Conservation (phyloP, 2,797 vertebrate species). For the Myripristis jacobus region DNA sequence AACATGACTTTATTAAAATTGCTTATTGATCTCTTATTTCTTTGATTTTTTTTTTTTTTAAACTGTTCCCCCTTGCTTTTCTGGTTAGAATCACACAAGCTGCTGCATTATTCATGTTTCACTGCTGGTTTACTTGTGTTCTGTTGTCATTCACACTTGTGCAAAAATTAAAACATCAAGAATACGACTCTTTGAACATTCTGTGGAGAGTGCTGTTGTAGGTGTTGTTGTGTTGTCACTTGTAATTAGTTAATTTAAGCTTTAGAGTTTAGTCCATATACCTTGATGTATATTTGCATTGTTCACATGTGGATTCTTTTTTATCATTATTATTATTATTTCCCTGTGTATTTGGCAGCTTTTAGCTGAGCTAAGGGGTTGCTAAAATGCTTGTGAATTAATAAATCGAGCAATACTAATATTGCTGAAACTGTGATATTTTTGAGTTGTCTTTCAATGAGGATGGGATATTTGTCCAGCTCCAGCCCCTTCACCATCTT, state of each 20-base stretch:
- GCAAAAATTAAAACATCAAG: conserved; percentile 40
- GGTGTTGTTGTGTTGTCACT: conserved; percentile 73
- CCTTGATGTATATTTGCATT: conserved; percentile 69
- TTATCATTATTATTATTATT: conserved; percentile 71
- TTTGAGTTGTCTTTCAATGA: conserved; percentile 15
- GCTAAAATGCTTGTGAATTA: conserved; percentile 78
- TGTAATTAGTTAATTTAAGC: conserved; percentile 64
- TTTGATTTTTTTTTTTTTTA: conserved; percentile 54
- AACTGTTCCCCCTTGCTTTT: conserved; percentile 60
- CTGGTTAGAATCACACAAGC: conserved; percentile 55
- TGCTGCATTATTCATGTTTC: conserved; percentile 37
- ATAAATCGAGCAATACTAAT: conserved; percentile 81
- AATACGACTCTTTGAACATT: conserved; percentile 52
- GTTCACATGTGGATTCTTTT: conserved; percentile 65
- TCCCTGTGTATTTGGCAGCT: conserved; percentile 68
- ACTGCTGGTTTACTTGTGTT: conserved; percentile 54
- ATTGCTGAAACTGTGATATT: conserved; percentile 72
- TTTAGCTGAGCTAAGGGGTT: conserved; percentile 76
- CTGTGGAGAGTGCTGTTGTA: conserved; percentile 68
- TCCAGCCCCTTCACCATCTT: background rate
- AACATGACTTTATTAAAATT: conserved; percentile 50
- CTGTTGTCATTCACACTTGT: conserved; percentile 54
- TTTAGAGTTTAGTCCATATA: conserved; percentile 64
- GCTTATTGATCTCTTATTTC: conserved; percentile 53
- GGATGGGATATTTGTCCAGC: background rate